Evolutionary conservation across 1,140 invertebrate genomes (phyloP).

Genomic region (Dreissena rostriformis): DNA sequence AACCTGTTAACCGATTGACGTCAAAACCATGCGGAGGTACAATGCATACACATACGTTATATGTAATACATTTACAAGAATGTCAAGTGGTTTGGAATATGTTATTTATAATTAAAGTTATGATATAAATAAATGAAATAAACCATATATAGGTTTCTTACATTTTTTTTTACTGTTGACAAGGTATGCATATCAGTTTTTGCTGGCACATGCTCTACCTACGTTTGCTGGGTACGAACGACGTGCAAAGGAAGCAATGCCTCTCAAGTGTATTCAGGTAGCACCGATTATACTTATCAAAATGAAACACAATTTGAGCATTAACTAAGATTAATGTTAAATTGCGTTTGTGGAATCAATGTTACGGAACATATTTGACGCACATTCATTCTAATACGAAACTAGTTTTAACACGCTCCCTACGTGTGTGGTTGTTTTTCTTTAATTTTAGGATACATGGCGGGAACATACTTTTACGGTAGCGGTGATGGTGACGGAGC

Average conservation of each 20-base stretch:
- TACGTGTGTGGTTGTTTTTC: neutral
- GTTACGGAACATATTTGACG: neutral
- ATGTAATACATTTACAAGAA: too few species aligned
- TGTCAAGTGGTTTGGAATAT: too few species aligned
- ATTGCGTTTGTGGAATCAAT: neutral
- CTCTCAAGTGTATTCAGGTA: neutral
- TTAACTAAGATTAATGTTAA: neutral
- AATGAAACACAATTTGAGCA: neutral
- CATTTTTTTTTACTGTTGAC: too few species aligned
- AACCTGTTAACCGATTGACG: too few species aligned
- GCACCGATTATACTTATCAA: neutral
- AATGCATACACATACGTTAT: too few species aligned
- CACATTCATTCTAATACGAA: neutral
- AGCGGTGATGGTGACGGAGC: neutral
- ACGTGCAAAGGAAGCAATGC: neutral
- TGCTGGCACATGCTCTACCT: neutral
- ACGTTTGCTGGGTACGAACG: neutral
- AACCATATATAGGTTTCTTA: too few species aligned
- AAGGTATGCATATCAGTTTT: too few species aligned
- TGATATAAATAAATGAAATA: too few species aligned
- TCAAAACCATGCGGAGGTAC: too few species aligned
- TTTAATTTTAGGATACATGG: slow-evolving; percentile 18
- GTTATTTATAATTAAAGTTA: too few species aligned
- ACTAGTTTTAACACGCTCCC: neutral
- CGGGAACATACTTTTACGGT: neutral